Evolutionary conservation across 1,140 invertebrate species (phyloP).

Genomic region (Euschistus heros): DNA sequence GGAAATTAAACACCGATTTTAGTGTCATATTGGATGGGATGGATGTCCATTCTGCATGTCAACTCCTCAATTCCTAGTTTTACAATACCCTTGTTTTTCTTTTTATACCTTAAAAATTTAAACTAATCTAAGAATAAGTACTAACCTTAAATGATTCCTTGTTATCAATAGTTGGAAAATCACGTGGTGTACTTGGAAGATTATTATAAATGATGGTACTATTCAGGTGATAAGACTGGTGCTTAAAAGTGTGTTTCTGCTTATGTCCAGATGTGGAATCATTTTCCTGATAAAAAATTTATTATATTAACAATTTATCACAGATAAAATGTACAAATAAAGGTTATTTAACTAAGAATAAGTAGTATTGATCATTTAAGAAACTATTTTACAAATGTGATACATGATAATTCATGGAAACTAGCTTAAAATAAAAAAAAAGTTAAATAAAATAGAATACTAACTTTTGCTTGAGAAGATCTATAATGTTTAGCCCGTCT

Average conservation of each 20-base stretch:
- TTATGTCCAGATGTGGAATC: background rate
- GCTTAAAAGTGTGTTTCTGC: background rate
- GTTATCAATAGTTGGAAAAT: background rate
- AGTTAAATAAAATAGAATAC: background rate
- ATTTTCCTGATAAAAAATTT: slow-evolving; percentile 13
- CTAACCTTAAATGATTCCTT: no score
- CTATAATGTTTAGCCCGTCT: slow-evolving; percentile 20
- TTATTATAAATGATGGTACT: background rate
- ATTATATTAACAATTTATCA: background rate
- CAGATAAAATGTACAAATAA: background rate
- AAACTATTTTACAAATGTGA: background rate
- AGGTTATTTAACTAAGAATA: no score
- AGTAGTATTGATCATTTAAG: no score
- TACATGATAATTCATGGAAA: background rate
- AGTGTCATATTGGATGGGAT: no score
- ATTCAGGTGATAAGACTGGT: background rate
- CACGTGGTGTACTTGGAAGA: background rate
- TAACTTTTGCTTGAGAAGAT: slow-evolving; percentile 14
- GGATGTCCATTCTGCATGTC: no score
- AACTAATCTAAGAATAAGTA: no score
- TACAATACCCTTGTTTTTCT: no score
- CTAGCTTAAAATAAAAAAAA: background rate
- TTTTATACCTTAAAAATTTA: no score
- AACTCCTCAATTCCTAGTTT: no score
- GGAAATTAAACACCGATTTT: no score